Conservation (phyloP, 2,113 vertebrate genomes). For the Eptesicus fuscus region DNA sequence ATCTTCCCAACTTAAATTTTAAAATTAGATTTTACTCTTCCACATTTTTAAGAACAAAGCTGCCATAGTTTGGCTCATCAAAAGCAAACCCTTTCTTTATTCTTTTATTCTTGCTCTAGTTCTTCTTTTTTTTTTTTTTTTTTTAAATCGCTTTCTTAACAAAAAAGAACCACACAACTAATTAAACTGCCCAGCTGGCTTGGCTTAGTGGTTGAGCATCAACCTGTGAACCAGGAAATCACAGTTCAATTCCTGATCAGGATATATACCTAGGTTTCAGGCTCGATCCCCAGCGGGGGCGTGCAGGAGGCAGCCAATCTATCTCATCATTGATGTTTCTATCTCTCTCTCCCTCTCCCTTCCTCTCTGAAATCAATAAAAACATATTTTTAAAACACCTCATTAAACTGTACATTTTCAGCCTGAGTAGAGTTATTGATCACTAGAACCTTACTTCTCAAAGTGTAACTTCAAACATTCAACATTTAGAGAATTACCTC, state of each 20-base stretch:
- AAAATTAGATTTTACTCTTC: constrained; percentile 8
- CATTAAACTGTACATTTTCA: neutral
- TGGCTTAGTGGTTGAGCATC: too few relatives aligned
- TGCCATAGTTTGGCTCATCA: neutral
- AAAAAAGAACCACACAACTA: neutral
- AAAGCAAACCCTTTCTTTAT: neutral
- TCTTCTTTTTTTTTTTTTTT: neutral
- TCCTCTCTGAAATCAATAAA: too few relatives aligned
- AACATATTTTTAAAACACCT: neutral
- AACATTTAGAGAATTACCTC: neutral
- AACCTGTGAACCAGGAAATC: too few relatives aligned
- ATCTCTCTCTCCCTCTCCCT: too few relatives aligned
- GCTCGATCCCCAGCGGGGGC: too few relatives aligned
- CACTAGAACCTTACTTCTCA: neutral
- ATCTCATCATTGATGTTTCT: too few relatives aligned
- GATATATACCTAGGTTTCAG: too few relatives aligned
- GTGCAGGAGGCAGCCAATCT: too few relatives aligned
- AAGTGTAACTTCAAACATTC: neutral
- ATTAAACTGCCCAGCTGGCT: neutral
- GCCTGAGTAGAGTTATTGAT: neutral
- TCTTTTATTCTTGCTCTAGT: neutral
- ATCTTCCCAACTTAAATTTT: neutral
- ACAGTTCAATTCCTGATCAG: too few relatives aligned
- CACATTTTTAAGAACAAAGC: neutral
- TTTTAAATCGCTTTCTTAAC: neutral